These are phyloP conservation scores for Pogonocherus hispidulus DNA, from an alignment of 2,888 invertebrate genomes.

Conservation along the genomic window DNA sequence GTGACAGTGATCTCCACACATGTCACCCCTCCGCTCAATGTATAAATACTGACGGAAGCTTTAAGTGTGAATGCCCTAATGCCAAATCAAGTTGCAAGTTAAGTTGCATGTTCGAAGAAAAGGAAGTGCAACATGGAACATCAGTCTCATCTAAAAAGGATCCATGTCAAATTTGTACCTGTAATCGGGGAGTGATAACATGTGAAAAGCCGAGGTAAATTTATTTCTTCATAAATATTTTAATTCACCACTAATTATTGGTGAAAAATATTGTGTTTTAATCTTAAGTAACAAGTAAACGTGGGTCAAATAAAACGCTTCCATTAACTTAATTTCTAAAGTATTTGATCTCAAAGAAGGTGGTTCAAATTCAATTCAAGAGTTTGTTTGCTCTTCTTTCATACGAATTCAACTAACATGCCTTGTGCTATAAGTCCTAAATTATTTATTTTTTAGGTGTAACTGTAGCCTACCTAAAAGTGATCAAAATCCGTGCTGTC, in stretches of 20 bases:
- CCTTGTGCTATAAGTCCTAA: too few species aligned
- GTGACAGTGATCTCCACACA: conserved; percentile 81
- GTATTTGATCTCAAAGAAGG: too few species aligned
- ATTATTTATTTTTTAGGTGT: conserved; percentile 35
- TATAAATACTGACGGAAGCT: conserved; percentile 85
- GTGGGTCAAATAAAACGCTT: too few species aligned
- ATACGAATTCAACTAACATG: too few species aligned
- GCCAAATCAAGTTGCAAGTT: conserved; percentile 72
- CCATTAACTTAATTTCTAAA: too few species aligned
- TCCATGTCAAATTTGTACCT: conserved; percentile 71
- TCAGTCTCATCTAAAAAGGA: conserved; percentile 66
- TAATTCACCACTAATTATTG: too few species aligned
- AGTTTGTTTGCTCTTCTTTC: too few species aligned
- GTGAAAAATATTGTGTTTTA: too few species aligned
- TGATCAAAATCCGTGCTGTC: conserved; percentile 79
- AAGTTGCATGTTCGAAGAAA: conserved; percentile 82
- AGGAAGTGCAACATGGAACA: conserved; percentile 75
- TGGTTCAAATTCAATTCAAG: too few species aligned
- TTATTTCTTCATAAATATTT: conserved; percentile 12
- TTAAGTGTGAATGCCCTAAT: conserved; percentile 80
- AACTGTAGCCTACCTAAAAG: conserved; percentile 64
- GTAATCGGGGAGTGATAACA: conserved; percentile 74
- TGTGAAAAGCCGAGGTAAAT: conserved; percentile 78
- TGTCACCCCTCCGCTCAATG: conserved; percentile 86
- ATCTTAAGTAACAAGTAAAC: too few species aligned